Base-by-base conservation (phyloP, 2,797 vertebrate species). In the Huso huso region DNA sequence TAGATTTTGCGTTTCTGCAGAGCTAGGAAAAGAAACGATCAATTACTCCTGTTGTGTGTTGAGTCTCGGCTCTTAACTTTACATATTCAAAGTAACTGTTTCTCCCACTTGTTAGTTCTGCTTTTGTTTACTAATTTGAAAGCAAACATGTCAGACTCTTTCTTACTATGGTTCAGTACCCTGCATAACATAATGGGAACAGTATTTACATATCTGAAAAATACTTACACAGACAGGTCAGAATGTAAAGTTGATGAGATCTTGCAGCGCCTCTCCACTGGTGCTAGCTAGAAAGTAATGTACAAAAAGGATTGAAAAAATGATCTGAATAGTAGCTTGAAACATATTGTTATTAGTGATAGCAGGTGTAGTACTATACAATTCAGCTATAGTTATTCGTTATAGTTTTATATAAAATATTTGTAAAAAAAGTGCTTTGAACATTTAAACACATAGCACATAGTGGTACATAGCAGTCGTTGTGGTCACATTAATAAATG, bases 101-200 rank as follows among this genome's bases (percentile, higher is more conserved):
- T 73, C 68, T 70, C 63, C 52, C 15, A 49, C 64, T 48, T 65
- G 63, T 66, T 66, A 63, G 66, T 53, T 66, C 73, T 62, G 66
- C 66, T 76, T 62, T 77, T 76, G 69, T 77, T 82, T 75, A 79
- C 78, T 82, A 78, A 79, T 82, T 79, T 80, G 77, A 79, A 82
- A 79, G 76, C 78, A 80, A 78, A 80, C 76, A 80, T 79, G 77
- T 80, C 77, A 82, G 74, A 72, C 69, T 71, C 71, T 65, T 73
- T 79, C 77, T 75, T 71, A 75, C 76, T 69, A 73, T 77, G 80
- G 75, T 80, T 78, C 78, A 80, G 73, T 73, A 75, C 72, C 77
- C 77, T 71, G 73, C 78, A 76, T 72, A 78, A 78, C 75, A 77
- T 78, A 76, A 79, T 74, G 75, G 68, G 75, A 75, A 69, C 67